Percentiles rank a stretch among this genome's conserved stretches.
phyloP scores from a whole-genome alignment of 2,113 vertebrate species.

The Ancistrus triradiatus region DNA sequence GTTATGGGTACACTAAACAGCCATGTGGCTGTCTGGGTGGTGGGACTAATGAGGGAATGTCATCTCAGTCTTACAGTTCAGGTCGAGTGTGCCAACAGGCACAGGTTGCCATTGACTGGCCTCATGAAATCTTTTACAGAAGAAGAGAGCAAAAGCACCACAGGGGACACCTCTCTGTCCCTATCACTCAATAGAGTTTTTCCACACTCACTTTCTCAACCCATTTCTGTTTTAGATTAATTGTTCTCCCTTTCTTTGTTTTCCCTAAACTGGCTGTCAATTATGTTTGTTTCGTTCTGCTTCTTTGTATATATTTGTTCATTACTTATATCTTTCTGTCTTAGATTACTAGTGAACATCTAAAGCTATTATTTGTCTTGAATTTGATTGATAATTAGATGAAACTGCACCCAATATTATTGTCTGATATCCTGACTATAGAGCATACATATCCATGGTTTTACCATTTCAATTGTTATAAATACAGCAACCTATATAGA shows the following conservation, averaged over 20 bases:
- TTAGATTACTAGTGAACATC: too few relatives aligned
- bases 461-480: too few relatives aligned
- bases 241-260: constrained; percentile 13
- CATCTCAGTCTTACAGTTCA: constrained; percentile 69
- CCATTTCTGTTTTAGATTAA: constrained; percentile 27
- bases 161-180: constrained; percentile 27
- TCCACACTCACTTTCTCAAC: constrained; percentile 29
- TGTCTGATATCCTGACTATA: too few relatives aligned
- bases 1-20: constrained; percentile 73
- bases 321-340: too few relatives aligned
- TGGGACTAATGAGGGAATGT: constrained; percentile 75
- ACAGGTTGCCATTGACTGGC: constrained; percentile 63
- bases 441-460: too few relatives aligned
- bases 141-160: constrained; percentile 48
- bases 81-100: constrained; percentile 66
- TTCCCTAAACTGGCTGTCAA: too few relatives aligned
- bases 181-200: constrained; percentile 13
- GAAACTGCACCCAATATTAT: too few relatives aligned
- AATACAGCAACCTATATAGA: too few relatives aligned
- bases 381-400: too few relatives aligned
- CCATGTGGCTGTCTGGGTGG: constrained; percentile 65
- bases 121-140: constrained; percentile 71
- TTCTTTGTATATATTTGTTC: too few relatives aligned
- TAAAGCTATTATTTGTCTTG: too few relatives aligned
- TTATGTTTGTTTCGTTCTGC: too few relatives aligned